phyloP scores from a whole-genome alignment of 2,797 vertebrate genomes.

The Etheostoma nigrum region DNA sequence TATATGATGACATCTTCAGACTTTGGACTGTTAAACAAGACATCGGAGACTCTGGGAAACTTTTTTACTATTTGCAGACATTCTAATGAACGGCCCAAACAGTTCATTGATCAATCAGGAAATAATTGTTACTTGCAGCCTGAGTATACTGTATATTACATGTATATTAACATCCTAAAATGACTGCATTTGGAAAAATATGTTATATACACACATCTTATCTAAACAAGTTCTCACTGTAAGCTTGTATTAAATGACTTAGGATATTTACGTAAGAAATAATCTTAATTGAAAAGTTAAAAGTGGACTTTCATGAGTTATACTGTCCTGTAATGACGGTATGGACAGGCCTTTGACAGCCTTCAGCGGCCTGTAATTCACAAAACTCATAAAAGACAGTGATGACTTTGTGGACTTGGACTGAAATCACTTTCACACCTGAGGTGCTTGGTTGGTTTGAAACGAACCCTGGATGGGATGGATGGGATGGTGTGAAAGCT shows the following conservation, averaged over 20 bases:
- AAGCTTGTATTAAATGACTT: not conserved
- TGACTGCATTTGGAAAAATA: not conserved
- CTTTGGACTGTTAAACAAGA: not conserved
- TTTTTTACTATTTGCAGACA: not conserved
- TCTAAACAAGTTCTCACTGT: too few species aligned
- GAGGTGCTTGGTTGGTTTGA: too few species aligned
- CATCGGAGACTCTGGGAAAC: not conserved
- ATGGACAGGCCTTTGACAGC: not conserved
- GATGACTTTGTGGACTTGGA: not conserved
- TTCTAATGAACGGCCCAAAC: not conserved
- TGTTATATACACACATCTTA: too few species aligned
- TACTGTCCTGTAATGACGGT: not conserved
- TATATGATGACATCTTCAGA: not conserved
- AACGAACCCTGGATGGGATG: too few species aligned
- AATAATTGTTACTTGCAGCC: not conserved
- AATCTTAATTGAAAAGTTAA: not conserved
- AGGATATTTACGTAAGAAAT: not conserved
- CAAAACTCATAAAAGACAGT: not conserved
- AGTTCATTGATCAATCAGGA: not conserved
- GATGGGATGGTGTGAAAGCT: too few species aligned
- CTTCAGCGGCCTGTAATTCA: constrained; percentile 1
- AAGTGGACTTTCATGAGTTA: not conserved
- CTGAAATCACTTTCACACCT: not conserved
- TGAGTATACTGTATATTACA: not conserved
- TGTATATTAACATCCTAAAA: not conserved